Conservation (phyloP, 2,797 vertebrate species). For the Crypturellus tataupa region DNA sequence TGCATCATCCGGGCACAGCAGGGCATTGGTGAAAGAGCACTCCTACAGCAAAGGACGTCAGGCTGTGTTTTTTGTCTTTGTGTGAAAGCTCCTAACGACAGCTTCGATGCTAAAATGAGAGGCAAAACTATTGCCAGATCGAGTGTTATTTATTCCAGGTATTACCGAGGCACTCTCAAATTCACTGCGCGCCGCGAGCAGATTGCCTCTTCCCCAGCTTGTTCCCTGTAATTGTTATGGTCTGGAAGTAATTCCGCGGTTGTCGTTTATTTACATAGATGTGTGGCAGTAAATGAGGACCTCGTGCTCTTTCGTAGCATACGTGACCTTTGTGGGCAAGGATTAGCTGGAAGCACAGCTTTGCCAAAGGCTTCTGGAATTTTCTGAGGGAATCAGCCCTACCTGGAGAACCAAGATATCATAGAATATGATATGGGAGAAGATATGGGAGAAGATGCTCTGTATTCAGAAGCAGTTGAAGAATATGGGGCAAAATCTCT, state of each 20-base stretch:
- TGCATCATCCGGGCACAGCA: background rate
- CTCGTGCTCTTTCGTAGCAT: accelerated
- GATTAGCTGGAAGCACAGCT: background rate
- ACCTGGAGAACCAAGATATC: background rate
- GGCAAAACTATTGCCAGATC: background rate
- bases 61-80: background rate
- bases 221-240: background rate
- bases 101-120: constrained; percentile 21
- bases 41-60: background rate
- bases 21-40: background rate
- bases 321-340: background rate
- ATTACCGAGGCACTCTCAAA: background rate
- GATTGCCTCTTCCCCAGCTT: background rate
- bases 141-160: background rate
- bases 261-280: background rate
- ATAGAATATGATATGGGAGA: no score
- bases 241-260: background rate
- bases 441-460: background rate
- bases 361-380: background rate
- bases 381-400: background rate
- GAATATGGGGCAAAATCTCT: background rate
- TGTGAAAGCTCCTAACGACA: background rate
- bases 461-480: background rate
- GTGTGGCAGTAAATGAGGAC: background rate
- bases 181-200: background rate